Evolutionary conservation across 2,888 invertebrate genomes (phyloP).

Genomic region (Bembecia ichneumoniformis): DNA sequence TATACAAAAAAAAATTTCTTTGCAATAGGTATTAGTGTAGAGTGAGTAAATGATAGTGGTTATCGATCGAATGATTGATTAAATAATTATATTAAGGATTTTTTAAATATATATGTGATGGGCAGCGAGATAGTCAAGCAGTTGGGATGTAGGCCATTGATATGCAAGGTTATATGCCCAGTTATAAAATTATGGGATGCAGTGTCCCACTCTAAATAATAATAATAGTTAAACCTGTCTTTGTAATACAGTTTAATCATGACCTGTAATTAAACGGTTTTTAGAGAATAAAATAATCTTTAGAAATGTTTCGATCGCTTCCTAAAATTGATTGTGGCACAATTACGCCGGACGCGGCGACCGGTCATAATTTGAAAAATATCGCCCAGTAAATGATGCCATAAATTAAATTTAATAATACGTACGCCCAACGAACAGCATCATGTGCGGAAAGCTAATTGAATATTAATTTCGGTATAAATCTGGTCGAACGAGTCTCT

Average conservation of each 20-base stretch:
- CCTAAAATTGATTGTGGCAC: conserved; percentile 39
- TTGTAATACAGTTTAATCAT: conserved; percentile 11
- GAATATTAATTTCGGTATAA: conserved; percentile 71
- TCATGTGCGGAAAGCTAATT: conserved; percentile 73
- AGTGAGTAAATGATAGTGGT: too few species aligned
- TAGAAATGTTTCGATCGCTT: conserved; percentile 19
- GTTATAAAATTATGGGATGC: too few species aligned
- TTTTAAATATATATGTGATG: too few species aligned
- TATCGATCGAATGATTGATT: too few species aligned
- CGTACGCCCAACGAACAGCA: conserved; percentile 61
- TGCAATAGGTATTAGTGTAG: too few species aligned
- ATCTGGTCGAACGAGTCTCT: conserved; percentile 58
- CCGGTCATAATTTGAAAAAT: conserved; percentile 65
- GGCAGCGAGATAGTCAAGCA: too few species aligned
- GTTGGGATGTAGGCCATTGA: too few species aligned
- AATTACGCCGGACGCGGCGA: conserved; percentile 50
- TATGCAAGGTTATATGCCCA: too few species aligned
- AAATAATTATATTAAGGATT: too few species aligned
- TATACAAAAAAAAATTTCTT: too few species aligned
- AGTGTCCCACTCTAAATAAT: too few species aligned
- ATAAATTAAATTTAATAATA: conserved; percentile 71
- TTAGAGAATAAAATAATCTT: conserved; percentile 12
- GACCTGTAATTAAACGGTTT: conserved; percentile 4
- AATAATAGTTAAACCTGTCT: too few species aligned
- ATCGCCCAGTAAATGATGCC: conserved; percentile 66